Conservation (phyloP, 2,797 vertebrate species). For the Sorex maritimensis region DNA sequence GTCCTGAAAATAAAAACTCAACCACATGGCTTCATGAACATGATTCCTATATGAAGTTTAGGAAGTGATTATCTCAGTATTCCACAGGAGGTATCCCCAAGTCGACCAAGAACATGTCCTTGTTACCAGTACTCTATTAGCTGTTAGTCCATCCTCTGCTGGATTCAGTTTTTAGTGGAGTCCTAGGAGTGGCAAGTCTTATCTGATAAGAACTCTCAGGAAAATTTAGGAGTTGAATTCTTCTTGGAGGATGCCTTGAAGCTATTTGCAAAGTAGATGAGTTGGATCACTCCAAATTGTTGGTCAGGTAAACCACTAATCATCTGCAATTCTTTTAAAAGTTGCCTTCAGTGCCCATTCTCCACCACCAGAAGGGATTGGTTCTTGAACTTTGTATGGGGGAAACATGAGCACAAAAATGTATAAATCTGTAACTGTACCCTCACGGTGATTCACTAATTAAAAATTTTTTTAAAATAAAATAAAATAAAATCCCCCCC, state of each 20-base stretch:
- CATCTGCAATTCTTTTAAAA: neutral
- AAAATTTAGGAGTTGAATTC: neutral
- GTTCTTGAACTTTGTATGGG: too few relatives aligned
- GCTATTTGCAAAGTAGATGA: neutral
- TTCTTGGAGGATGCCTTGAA: neutral
- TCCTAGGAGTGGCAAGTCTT: neutral
- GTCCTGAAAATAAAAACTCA: neutral
- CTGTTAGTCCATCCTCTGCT: neutral
- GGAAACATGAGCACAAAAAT: too few relatives aligned
- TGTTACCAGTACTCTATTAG: neutral
- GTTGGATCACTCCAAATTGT: neutral
- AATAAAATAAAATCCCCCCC: too few relatives aligned
- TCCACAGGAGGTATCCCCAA: neutral
- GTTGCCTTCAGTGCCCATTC: neutral
- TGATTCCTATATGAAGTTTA: neutral
- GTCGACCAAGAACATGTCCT: neutral
- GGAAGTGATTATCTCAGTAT: neutral
- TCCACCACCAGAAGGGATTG: too few relatives aligned
- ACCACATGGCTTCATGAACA: neutral
- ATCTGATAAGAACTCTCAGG: neutral
- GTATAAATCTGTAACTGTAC: too few relatives aligned
- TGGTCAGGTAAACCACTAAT: neutral
- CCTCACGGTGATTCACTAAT: too few relatives aligned
- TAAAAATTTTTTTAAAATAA: too few relatives aligned
- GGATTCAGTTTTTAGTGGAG: neutral